A percentile compares a stretch with the other conserved stretches of the same genome.
Conservation (phyloP, 30 jellyfish, hydroid and myxozoan genomes). For the Hydra vulgaris region DNA sequence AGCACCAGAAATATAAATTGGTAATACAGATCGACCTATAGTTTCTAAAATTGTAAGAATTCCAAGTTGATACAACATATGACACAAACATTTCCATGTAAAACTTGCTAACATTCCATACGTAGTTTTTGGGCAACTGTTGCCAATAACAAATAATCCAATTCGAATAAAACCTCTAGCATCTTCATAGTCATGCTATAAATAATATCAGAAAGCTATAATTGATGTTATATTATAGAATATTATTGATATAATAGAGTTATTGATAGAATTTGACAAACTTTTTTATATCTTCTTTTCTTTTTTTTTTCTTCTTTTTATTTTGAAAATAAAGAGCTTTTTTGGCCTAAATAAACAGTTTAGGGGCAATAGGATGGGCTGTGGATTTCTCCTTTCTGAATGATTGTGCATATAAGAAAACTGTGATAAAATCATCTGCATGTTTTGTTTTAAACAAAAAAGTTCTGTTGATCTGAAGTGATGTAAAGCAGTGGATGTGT, state of each 20-base stretch:
- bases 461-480: no score
- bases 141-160: constrained; percentile 34
- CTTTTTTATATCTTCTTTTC: background rate
- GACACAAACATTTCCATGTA: constrained; percentile 34
- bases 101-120: constrained; percentile 30
- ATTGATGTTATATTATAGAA: background rate
- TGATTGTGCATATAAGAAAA: no score
- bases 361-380: no score
- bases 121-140: constrained; percentile 33
- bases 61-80: constrained; percentile 33
- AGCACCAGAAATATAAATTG: constrained; percentile 4
- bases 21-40: constrained; percentile 22
- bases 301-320: no score
- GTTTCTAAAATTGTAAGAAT: constrained; percentile 24
- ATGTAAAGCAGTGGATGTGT: no score
- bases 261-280: background rate
- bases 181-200: constrained; percentile 36
- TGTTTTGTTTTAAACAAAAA: no score
- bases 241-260: background rate
- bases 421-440: no score
- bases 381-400: no score
- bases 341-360: no score
- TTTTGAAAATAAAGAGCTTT: no score
- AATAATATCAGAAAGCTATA: constrained; percentile 11
- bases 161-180: constrained; percentile 26